Percentiles rank a stretch among this genome's conserved stretches.
Conservation (phyloP, 2,113 vertebrate genomes). For the Helogale parvula region DNA sequence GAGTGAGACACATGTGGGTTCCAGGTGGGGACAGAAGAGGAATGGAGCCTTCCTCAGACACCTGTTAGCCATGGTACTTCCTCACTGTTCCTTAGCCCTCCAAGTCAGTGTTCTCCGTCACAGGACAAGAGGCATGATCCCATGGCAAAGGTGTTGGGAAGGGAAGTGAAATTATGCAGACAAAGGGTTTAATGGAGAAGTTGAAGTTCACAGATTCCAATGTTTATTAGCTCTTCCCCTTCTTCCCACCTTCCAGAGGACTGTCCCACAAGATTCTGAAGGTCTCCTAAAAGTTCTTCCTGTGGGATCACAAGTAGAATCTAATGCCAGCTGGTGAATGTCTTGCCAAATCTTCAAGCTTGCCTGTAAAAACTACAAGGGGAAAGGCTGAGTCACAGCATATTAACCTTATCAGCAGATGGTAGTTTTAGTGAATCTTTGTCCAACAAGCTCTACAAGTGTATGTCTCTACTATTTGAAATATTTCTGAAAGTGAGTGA, state of each 20-base stretch:
- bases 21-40: neutral
- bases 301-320: neutral
- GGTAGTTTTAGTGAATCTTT: neutral
- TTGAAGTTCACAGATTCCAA: neutral
- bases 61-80: neutral
- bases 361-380: neutral
- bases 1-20: neutral
- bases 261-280: neutral
- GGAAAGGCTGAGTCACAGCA: neutral
- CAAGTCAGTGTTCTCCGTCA: neutral
- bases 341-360: neutral
- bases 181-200: neutral
- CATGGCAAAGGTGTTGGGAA: neutral
- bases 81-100: too few relatives aligned
- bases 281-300: neutral
- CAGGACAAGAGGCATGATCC: neutral
- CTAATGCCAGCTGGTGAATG: neutral
- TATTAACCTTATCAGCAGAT: neutral
- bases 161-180: neutral
- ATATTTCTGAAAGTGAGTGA: neutral
- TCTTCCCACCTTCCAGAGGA: neutral
- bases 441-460: neutral
- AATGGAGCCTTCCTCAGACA: neutral
- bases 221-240: neutral
- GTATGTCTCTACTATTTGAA: neutral